These are phyloP conservation scores for Halcyon chelicuti DNA, from an alignment of 2,797 vertebrate genomes.

Conservation along the genomic window DNA sequence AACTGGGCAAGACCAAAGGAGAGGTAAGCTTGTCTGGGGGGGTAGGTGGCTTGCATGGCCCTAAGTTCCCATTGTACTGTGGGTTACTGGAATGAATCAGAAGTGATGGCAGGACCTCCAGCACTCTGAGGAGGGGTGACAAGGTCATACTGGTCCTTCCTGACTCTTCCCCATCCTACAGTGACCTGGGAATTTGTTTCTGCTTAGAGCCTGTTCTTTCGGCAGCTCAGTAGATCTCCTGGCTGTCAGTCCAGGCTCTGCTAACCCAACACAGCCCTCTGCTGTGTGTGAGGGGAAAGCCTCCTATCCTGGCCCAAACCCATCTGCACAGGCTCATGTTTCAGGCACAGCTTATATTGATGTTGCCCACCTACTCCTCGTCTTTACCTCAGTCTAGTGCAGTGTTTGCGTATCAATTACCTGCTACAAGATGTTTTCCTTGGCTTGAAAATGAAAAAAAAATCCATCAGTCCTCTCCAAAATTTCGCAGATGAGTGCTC, in stretches of 20 bases:
- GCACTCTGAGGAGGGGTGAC: neutral
- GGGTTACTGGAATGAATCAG: neutral
- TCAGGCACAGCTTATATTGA: neutral
- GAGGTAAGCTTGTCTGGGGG: neutral
- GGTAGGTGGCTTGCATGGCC: neutral
- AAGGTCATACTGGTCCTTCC: neutral
- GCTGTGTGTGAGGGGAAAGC: neutral
- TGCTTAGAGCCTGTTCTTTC: neutral
- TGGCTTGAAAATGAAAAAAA: neutral
- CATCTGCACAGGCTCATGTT: fast-evolving
- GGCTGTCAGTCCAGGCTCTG: neutral
- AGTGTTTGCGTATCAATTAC: neutral
- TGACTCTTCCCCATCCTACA: neutral
- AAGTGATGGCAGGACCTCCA: neutral
- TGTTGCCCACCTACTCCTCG: neutral
- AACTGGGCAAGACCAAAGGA: neutral
- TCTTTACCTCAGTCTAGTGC: neutral
- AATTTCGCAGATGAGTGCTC: fast-evolving
- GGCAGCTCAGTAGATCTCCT: neutral
- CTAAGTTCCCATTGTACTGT: neutral
- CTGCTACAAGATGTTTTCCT: neutral
- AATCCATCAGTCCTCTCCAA: neutral
- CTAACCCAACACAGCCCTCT: slow-evolving; percentile 50
- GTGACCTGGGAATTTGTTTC: neutral
- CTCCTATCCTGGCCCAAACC: neutral